Evolutionary conservation across 2,888 invertebrate genomes (phyloP).

Genomic region (Iselma pallidipennis): DNA sequence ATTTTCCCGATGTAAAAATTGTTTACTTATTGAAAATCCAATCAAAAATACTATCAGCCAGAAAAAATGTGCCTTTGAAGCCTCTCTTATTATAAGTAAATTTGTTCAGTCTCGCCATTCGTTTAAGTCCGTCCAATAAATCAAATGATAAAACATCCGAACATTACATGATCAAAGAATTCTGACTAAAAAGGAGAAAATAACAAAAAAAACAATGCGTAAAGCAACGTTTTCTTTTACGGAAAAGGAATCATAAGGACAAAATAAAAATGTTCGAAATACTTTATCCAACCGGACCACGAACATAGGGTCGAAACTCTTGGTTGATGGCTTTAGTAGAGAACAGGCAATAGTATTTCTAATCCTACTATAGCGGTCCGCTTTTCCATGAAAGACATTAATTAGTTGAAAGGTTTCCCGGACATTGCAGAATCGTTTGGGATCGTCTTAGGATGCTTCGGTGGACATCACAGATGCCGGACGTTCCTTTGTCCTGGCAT

Average conservation of each 20-base stretch:
- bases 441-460: slow-evolving; percentile 30
- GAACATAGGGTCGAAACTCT: neutral
- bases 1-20: neutral
- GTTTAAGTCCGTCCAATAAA: neutral
- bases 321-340: slow-evolving; percentile 13
- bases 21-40: neutral
- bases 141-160: slow-evolving; percentile 16
- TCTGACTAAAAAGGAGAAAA: neutral
- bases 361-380: slow-evolving; percentile 34
- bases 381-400: slow-evolving; percentile 44
- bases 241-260: slow-evolving; percentile 19
- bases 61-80: neutral
- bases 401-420: slow-evolving; percentile 48
- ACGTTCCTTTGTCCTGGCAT: slow-evolving; percentile 28
- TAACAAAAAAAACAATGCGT: slow-evolving; percentile 7
- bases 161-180: slow-evolving; percentile 24
- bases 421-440: slow-evolving; percentile 18
- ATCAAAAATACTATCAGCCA: neutral
- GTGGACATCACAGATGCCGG: slow-evolving; percentile 32
- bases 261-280: slow-evolving; percentile 17
- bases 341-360: slow-evolving; percentile 36
- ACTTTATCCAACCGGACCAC: slow-evolving; percentile 15
- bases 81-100: slow-evolving; percentile 6
- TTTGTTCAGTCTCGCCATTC: slow-evolving; percentile 9
- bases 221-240: slow-evolving; percentile 1